Percentiles rank a stretch among this genome's conserved stretches.
Evolutionary conservation across 2,797 vertebrate species (phyloP).

Genomic region (Pogonophryne albipinna): DNA sequence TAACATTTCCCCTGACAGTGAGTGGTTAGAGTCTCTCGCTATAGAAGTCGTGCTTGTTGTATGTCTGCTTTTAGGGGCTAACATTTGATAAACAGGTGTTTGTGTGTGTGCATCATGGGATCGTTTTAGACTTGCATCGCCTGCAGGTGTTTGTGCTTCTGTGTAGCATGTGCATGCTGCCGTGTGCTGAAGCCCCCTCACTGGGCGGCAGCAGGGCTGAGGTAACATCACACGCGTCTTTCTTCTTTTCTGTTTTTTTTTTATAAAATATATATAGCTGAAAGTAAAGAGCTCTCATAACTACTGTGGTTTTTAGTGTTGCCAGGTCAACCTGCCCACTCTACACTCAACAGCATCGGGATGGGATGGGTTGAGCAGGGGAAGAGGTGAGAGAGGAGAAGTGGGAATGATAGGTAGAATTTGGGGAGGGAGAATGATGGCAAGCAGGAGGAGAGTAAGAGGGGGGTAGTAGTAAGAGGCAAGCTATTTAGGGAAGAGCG

Average conservation of each 20-base stretch:
- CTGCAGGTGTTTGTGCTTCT: slow-evolving; percentile 51
- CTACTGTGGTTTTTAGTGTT: slow-evolving; percentile 72
- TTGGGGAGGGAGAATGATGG: slow-evolving; percentile 33
- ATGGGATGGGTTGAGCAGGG: slow-evolving; percentile 70
- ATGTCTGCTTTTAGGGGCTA: slow-evolving; percentile 11
- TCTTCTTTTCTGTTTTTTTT: slow-evolving; percentile 30
- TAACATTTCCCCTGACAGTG: neutral
- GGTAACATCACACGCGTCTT: slow-evolving; percentile 65
- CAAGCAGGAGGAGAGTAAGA: slow-evolving; percentile 21
- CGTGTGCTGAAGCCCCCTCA: slow-evolving; percentile 69
- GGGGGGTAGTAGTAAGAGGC: neutral
- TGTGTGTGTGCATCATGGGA: slow-evolving; percentile 20
- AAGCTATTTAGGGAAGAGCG: neutral
- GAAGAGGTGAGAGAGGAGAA: slow-evolving; percentile 69
- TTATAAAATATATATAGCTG: slow-evolving; percentile 67
- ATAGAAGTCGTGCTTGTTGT: slow-evolving; percentile 1
- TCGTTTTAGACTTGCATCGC: slow-evolving; percentile 31
- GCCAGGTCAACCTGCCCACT: slow-evolving; percentile 81
- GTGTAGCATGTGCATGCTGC: slow-evolving; percentile 50
- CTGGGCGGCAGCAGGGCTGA: slow-evolving; percentile 69
- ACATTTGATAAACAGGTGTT: slow-evolving; percentile 5
- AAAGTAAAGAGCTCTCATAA: slow-evolving; percentile 75
- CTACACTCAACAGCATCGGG: slow-evolving; percentile 69
- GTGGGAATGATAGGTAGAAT: slow-evolving; percentile 57
- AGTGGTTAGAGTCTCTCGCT: neutral